phyloP scores from a whole-genome alignment of 2,113 vertebrate genomes.

The Camelus bactrianus region DNA sequence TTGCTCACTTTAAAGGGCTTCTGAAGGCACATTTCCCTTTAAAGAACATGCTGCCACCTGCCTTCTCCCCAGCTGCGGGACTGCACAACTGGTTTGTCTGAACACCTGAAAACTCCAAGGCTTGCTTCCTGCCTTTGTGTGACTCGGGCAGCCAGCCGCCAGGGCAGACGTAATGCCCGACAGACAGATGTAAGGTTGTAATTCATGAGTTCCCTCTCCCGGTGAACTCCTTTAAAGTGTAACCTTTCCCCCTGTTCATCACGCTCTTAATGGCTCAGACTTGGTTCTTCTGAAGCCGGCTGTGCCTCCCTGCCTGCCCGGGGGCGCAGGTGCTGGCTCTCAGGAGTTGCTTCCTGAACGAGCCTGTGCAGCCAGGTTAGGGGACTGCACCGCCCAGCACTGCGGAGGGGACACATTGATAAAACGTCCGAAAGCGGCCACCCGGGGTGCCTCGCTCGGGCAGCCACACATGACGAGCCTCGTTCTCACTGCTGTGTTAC shows the following conservation, averaged over 20 bases:
- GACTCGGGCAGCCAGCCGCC: rapidly evolving
- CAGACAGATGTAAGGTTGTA: not conserved
- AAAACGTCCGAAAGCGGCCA: rapidly evolving
- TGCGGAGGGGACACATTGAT: not conserved
- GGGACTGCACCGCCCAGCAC: rapidly evolving
- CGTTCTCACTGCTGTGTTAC: not conserved
- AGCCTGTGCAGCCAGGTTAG: rapidly evolving
- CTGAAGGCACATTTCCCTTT: constrained; percentile 74
- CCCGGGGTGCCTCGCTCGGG: rapidly evolving
- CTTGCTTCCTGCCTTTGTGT: rapidly evolving
- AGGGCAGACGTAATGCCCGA: not conserved
- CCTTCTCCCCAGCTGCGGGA: constrained; percentile 67
- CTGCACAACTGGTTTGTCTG: not conserved
- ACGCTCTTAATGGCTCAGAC: not conserved
- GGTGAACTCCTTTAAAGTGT: not conserved
- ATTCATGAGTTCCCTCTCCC: not conserved
- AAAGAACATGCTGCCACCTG: constrained; percentile 78
- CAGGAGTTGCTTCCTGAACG: rapidly evolving
- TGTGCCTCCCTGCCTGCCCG: rapidly evolving
- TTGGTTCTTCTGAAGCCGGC: rapidly evolving
- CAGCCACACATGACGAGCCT: not conserved
- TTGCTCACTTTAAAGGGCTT: constrained; percentile 74
- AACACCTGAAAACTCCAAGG: not conserved
- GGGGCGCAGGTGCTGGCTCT: no score
- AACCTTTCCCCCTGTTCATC: rapidly evolving